Conservation (phyloP, 1,140 invertebrate species). For the Hyles vespertilio region DNA sequence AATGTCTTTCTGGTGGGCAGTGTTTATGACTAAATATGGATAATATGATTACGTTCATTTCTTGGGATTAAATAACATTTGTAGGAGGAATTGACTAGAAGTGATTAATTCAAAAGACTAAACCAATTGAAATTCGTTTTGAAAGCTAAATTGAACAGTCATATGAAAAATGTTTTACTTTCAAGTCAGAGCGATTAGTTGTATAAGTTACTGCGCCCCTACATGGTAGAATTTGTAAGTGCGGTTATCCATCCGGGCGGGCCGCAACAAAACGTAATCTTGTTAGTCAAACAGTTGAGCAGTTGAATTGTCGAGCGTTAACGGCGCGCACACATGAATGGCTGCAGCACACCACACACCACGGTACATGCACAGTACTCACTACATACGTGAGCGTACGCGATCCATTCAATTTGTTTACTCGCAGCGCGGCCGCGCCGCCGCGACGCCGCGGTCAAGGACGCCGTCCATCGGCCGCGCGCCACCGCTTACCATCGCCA, state of each 20-base stretch:
- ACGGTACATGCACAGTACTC: slow-evolving; percentile 5
- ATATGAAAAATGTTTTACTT: too few relatives aligned
- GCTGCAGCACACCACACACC: slow-evolving; percentile 10
- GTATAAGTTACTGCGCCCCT: too few relatives aligned
- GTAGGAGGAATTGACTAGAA: too few relatives aligned
- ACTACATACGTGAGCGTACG: slow-evolving; percentile 53
- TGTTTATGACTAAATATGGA: too few relatives aligned
- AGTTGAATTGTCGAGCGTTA: slow-evolving; percentile 67
- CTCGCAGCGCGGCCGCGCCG: slow-evolving; percentile 37
- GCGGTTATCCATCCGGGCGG: neutral
- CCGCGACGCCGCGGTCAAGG: slow-evolving; percentile 57
- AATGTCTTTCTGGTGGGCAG: too few relatives aligned
- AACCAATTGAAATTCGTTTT: too few relatives aligned
- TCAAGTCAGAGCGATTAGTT: too few relatives aligned
- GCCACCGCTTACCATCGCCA: slow-evolving; percentile 16
- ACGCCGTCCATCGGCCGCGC: slow-evolving; percentile 54
- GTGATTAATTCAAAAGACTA: too few relatives aligned
- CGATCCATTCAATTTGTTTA: slow-evolving; percentile 74
- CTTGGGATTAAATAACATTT: too few relatives aligned
- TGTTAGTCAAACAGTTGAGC: slow-evolving; percentile 42
- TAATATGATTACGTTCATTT: too few relatives aligned
- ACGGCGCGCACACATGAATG: slow-evolving; percentile 66
- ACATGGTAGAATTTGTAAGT: too few relatives aligned
- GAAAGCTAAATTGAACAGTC: too few relatives aligned
- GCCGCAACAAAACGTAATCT: slow-evolving; percentile 20